These are phyloP conservation scores for Brachyhypopomus gauderio DNA, from an alignment of 2,113 vertebrate species.

Conservation along the genomic window DNA sequence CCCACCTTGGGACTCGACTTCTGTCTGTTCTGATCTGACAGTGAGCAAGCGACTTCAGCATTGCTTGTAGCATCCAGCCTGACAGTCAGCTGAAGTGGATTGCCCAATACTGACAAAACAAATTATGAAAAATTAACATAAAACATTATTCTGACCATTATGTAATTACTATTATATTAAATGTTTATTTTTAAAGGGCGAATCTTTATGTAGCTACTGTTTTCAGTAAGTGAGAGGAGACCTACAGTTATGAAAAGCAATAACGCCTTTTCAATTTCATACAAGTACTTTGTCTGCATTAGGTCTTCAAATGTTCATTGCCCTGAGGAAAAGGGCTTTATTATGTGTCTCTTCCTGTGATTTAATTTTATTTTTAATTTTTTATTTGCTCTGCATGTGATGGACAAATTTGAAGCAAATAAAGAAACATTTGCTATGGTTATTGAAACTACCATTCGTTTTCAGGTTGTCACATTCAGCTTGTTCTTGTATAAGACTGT, in stretches of 20 bases:
- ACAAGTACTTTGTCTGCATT: background rate
- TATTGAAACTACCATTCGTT: background rate
- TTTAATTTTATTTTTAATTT: background rate
- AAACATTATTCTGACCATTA: no score
- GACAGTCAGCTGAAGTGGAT: background rate
- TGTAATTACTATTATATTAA: background rate
- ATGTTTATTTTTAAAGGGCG: background rate
- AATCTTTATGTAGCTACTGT: no score
- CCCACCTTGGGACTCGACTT: background rate
- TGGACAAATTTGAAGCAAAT: conserved; percentile 31
- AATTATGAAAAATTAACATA: background rate
- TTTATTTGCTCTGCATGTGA: background rate
- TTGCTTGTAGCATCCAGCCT: background rate
- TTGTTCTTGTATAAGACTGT: background rate
- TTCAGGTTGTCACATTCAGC: background rate
- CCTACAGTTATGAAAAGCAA: no score
- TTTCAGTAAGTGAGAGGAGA: no score
- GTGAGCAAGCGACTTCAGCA: background rate
- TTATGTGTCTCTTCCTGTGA: no score
- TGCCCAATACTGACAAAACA: background rate
- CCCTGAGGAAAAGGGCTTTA: no score
- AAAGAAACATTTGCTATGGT: conserved; percentile 46
- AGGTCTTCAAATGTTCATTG: background rate
- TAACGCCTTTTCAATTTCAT: no score
- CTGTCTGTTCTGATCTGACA: background rate